Evolutionary conservation across 1,140 invertebrate species (phyloP).

Genomic region (Dreissena rostriformis): DNA sequence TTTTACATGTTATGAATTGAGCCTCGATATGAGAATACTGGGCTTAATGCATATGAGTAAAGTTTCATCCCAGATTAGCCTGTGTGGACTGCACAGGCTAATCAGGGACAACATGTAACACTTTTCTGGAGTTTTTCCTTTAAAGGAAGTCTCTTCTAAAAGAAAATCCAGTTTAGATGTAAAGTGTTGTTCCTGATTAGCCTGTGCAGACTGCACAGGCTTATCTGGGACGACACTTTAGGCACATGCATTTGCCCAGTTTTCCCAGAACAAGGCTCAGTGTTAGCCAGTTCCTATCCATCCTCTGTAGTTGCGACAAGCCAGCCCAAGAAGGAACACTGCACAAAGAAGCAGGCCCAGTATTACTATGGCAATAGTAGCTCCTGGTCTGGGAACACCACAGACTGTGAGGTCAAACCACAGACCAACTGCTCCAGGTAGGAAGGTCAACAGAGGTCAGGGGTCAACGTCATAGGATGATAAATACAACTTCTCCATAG

Average conservation of each 20-base stretch:
- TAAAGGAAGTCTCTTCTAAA: not conserved
- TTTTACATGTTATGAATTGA: no score
- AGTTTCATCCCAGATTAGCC: no score
- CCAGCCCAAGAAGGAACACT: slow-evolving; percentile 52
- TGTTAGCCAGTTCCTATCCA: not conserved
- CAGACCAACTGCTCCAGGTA: slow-evolving; percentile 69
- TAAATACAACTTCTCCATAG: not conserved
- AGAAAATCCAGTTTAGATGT: not conserved
- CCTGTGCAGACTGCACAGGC: not conserved
- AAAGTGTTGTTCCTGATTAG: not conserved
- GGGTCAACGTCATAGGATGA: not conserved
- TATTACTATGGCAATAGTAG: slow-evolving; percentile 60
- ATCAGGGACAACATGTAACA: no score
- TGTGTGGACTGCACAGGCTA: no score
- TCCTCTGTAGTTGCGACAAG: not conserved
- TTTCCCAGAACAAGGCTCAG: not conserved
- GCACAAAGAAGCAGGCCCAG: slow-evolving; percentile 67
- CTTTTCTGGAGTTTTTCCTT: not conserved
- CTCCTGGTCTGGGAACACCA: slow-evolving; percentile 26
- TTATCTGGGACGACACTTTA: not conserved
- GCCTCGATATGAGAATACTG: no score
- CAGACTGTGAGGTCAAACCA: slow-evolving; percentile 49
- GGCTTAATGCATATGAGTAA: no score
- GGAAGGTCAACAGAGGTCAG: not conserved
- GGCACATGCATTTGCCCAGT: no score